Percentiles rank a stretch among this genome's conserved stretches.
Conservation (phyloP, 2,888 invertebrate genomes). For the Steinernema scapterisci region DNA sequence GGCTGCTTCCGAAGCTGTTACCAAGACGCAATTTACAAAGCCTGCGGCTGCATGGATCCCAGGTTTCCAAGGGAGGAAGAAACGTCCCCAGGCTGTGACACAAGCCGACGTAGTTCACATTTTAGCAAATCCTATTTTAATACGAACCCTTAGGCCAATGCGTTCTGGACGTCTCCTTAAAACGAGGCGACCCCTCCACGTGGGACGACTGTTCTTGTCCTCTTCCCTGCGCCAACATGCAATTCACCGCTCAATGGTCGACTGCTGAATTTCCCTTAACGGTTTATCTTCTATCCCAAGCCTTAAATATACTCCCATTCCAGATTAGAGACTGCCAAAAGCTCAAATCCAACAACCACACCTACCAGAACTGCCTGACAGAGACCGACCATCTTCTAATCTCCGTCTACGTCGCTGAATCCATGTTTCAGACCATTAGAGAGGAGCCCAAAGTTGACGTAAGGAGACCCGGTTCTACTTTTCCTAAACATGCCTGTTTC, state of each 20-base stretch:
- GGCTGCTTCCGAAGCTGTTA: slow-evolving; percentile 57
- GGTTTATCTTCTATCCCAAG: not conserved
- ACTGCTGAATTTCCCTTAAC: not conserved
- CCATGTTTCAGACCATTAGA: slow-evolving; percentile 42
- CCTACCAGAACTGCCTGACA: not conserved
- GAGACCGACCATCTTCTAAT: slow-evolving; percentile 42
- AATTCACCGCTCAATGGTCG: slow-evolving; percentile 43
- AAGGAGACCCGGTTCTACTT: slow-evolving; percentile 1
- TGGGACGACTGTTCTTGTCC: slow-evolving; percentile 51
- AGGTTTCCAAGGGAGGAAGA: slow-evolving; percentile 41
- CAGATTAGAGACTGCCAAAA: not conserved
- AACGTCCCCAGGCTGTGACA: not conserved
- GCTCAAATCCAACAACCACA: no score
- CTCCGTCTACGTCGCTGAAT: slow-evolving; percentile 39
- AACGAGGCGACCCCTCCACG: slow-evolving; percentile 47
- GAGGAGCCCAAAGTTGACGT: slow-evolving; percentile 50
- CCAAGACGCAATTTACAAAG: slow-evolving; percentile 44
- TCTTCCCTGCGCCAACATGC: slow-evolving; percentile 44
- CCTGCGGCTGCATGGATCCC: slow-evolving; percentile 55
- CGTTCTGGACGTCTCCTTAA: slow-evolving; percentile 41
- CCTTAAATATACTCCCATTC: not conserved
- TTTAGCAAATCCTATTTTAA: no score
- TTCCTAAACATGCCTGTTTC: slow-evolving; percentile 24
- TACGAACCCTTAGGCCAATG: slow-evolving; percentile 37
- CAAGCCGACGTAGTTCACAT: no score